Conservation (phyloP, 2,888 invertebrate species). For the Standfussiana lucernea region DNA sequence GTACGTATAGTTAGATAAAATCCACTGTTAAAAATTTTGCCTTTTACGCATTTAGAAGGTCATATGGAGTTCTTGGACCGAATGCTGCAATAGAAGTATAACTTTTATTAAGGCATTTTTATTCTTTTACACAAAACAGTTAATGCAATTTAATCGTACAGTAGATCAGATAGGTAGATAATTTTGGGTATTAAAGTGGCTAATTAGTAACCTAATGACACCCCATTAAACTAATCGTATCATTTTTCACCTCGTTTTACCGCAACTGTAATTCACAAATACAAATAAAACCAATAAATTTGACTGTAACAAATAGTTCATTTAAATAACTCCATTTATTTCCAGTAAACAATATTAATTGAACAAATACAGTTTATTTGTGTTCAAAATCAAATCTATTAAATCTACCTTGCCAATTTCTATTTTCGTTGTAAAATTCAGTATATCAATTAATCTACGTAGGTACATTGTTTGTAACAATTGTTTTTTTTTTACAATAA, state of each 20-base stretch:
- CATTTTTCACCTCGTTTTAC: constrained; percentile 4
- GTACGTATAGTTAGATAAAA: background rate
- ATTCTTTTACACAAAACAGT: background rate
- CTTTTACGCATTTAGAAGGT: background rate
- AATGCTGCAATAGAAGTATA: background rate
- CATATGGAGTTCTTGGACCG: background rate
- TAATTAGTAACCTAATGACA: background rate
- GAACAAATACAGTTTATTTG: constrained; percentile 26
- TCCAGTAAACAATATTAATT: constrained; percentile 21
- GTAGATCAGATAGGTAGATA: background rate
- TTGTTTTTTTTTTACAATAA: background rate
- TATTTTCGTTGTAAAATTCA: background rate
- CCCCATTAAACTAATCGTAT: background rate
- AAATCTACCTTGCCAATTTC: constrained; percentile 11
- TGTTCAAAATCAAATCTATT: constrained; percentile 14
- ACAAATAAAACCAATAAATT: constrained; percentile 22
- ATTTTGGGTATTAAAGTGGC: background rate
- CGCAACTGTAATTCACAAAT: constrained; percentile 6
- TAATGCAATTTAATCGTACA: background rate
- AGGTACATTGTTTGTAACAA: background rate
- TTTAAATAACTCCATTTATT: constrained; percentile 31
- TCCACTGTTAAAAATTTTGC: background rate
- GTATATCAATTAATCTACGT: background rate
- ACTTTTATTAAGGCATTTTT: background rate
- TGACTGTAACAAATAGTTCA: constrained; percentile 22